Percentiles rank a stretch among this genome's conserved stretches.
Evolutionary conservation across 1,140 invertebrate species (phyloP).

Genomic region (Brachionus calyciflorus): DNA sequence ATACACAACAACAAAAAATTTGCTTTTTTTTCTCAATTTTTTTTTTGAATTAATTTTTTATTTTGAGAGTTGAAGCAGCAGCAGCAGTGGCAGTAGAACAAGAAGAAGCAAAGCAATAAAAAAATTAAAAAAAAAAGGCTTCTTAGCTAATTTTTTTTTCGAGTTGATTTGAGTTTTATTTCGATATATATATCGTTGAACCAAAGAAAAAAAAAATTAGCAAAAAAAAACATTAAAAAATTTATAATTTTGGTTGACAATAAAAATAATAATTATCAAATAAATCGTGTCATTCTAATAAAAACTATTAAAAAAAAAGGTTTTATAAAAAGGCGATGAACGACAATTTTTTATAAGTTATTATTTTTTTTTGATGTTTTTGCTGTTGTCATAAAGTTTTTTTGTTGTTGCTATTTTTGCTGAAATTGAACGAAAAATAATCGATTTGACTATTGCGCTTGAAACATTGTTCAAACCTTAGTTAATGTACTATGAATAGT

Average conservation of each 20-base stretch:
- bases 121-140: neutral
- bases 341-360: neutral
- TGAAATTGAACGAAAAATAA: too few relatives aligned
- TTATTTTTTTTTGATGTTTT: slow-evolving; percentile 9
- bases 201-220: too few relatives aligned
- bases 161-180: too few relatives aligned
- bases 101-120: neutral
- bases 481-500: slow-evolving; percentile 13
- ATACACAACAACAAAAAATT: too few relatives aligned
- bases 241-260: slow-evolving; percentile 28
- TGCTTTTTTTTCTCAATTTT: slow-evolving; percentile 8
- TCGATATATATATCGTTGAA: neutral
- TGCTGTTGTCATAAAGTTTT: neutral
- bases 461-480: slow-evolving; percentile 48
- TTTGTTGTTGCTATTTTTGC: too few relatives aligned
- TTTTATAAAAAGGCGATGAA: neutral
- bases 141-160: too few relatives aligned
- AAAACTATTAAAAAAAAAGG: neutral
- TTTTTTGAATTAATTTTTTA: slow-evolving; percentile 35
- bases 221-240: slow-evolving; percentile 42
- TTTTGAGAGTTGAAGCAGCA: neutral
- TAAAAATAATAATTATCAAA: slow-evolving; percentile 39
- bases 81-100: neutral
- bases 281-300: slow-evolving; percentile 31
- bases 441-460: slow-evolving; percentile 47